Percentiles rank a stretch among this genome's conserved stretches.
phyloP scores from a whole-genome alignment of 23 tunicate species.

The Styela plicata region DNA sequence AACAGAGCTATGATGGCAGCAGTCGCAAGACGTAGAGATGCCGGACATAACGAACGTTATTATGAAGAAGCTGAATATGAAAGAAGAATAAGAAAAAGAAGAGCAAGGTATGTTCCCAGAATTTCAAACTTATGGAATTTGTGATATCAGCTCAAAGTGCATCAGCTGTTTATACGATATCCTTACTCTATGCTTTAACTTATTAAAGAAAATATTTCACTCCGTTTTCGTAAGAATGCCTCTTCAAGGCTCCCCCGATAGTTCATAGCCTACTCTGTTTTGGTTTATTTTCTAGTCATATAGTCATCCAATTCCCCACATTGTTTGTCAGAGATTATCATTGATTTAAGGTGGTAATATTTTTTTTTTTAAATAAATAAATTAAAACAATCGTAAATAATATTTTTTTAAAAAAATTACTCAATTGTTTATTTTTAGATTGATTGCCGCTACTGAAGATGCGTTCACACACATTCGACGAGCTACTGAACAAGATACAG shows the following conservation, averaged over 20 bases:
- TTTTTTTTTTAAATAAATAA: not conserved
- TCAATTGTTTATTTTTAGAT: constrained; percentile 41
- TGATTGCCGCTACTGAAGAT: constrained; percentile 96
- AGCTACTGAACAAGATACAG: constrained; percentile 60
- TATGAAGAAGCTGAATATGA: constrained; percentile 98
- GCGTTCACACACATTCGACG: constrained; percentile 94
- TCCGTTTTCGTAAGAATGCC: too few relatives aligned
- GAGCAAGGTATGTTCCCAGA: constrained; percentile 95
- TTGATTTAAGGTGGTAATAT: not conserved
- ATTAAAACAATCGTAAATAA: too few relatives aligned
- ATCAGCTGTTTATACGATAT: too few relatives aligned
- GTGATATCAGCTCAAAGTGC: too few relatives aligned
- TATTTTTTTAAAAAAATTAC: not conserved
- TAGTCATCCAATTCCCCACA: not conserved
- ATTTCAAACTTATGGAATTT: too few relatives aligned
- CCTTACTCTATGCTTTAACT: too few relatives aligned
- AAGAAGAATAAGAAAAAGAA: constrained; percentile 76
- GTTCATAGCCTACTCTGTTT: too few relatives aligned
- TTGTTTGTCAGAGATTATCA: too few relatives aligned
- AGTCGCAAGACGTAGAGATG: constrained; percentile 93
- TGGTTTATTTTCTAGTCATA: too few relatives aligned
- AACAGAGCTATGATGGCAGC: constrained; percentile 95
- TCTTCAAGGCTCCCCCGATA: too few relatives aligned
- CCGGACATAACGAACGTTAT: constrained; percentile 96
- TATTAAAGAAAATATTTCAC: too few relatives aligned